A percentile compares a stretch with the other conserved stretches of the same genome.
phyloP scores from a whole-genome alignment of 2,888 invertebrate genomes.

The Lathronympha strigana region DNA sequence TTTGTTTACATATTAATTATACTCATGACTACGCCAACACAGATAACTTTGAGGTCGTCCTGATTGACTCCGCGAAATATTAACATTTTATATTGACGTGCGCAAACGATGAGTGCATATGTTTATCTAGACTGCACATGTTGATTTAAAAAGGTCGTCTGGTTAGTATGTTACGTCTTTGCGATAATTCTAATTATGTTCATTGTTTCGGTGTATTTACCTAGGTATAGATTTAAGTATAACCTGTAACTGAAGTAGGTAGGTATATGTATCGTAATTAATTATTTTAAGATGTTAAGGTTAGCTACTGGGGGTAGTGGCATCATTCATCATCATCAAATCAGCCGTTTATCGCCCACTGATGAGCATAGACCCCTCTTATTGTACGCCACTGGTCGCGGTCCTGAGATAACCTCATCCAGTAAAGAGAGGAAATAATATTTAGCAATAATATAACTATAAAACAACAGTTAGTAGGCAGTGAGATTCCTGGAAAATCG shows the following conservation, averaged over 20 bases:
- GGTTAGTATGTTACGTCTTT: neutral
- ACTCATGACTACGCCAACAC: constrained; percentile 25
- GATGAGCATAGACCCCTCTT: too few relatives aligned
- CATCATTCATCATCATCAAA: too few relatives aligned
- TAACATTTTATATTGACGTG: constrained; percentile 37
- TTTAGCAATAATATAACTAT: neutral
- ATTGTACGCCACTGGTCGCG: too few relatives aligned
- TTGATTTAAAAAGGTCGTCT: constrained; percentile 8
- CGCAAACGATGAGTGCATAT: constrained; percentile 6
- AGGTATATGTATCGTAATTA: too few relatives aligned
- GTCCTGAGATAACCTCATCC: too few relatives aligned
- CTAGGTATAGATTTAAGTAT: neutral
- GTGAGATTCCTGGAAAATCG: constrained; percentile 36
- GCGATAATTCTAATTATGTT: constrained; percentile 4
- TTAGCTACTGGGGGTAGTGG: too few relatives aligned
- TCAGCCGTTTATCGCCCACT: too few relatives aligned
- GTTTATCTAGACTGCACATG: constrained; percentile 4
- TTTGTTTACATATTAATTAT: constrained; percentile 39
- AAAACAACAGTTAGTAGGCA: neutral
- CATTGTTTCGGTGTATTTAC: neutral
- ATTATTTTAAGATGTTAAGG: too few relatives aligned
- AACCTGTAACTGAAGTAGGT: neutral
- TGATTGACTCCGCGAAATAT: constrained; percentile 40
- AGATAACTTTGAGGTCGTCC: constrained; percentile 43
- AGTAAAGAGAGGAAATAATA: neutral